Evolutionary conservation across 2,113 vertebrate genomes (phyloP).

Genomic region (Rostratula benghalensis): DNA sequence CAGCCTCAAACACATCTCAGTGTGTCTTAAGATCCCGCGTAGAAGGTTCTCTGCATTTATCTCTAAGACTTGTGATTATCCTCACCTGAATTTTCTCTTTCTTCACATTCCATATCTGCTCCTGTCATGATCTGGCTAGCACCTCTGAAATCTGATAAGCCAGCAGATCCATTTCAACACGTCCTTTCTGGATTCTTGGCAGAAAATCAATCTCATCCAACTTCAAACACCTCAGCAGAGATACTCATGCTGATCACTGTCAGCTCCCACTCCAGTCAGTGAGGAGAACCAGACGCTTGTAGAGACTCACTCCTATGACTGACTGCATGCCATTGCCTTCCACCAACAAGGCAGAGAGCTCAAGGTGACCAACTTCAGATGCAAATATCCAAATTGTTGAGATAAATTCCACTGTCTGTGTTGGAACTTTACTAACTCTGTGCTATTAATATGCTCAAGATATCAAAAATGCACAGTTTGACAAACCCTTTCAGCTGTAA

Average conservation of each 20-base stretch:
- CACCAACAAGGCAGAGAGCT: not conserved
- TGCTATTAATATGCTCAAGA: not conserved
- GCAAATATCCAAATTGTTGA: rapidly evolving
- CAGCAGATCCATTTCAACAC: not conserved
- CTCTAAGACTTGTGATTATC: not conserved
- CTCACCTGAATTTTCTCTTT: not conserved
- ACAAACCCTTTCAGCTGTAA: not conserved
- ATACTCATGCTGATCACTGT: not conserved
- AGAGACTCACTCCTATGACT: not conserved
- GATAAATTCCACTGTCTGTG: not conserved
- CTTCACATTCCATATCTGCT: not conserved
- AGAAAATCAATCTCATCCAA: not conserved
- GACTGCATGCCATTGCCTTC: not conserved
- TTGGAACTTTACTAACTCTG: not conserved
- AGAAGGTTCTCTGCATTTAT: not conserved
- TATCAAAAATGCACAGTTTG: not conserved
- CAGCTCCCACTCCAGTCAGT: not conserved
- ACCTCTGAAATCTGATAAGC: not conserved
- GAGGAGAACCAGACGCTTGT: not conserved
- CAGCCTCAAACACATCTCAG: not conserved
- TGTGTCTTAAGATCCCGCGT: not conserved
- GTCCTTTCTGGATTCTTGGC: not conserved
- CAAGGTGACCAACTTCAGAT: not conserved
- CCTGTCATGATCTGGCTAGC: not conserved
- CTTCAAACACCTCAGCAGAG: not conserved